phyloP scores from a whole-genome alignment of 2,888 invertebrate species.

The Cephalotes varians region DNA sequence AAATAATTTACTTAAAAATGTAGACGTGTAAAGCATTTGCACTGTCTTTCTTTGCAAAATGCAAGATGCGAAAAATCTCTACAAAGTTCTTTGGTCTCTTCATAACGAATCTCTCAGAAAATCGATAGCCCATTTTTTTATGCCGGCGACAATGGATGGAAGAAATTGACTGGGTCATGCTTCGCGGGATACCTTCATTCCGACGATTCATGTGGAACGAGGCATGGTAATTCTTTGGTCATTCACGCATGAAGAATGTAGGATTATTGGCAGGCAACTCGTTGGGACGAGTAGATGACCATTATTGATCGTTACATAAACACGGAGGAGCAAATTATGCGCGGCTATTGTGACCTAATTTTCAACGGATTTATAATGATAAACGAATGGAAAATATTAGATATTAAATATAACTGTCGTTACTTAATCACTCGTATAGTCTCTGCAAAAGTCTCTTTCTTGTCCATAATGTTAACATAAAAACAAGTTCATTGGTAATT shows the following conservation, averaged over 20 bases:
- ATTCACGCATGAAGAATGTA: constrained; percentile 57
- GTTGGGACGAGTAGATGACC: constrained; percentile 5
- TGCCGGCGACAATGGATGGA: constrained; percentile 16
- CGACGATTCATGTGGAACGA: constrained; percentile 51
- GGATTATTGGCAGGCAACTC: constrained; percentile 1
- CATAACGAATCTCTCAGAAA: constrained; percentile 8
- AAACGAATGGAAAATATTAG: neutral
- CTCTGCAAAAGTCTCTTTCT: too few species aligned
- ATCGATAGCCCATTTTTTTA: constrained; percentile 11
- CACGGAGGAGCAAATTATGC: constrained; percentile 12
- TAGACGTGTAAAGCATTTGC: too few species aligned
- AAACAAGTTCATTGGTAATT: too few species aligned
- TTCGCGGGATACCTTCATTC: constrained; percentile 43
- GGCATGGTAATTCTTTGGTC: constrained; percentile 53
- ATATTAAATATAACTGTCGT: too few species aligned
- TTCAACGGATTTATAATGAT: neutral
- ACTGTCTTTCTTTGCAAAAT: too few species aligned
- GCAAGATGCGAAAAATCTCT: too few species aligned
- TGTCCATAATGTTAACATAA: too few species aligned
- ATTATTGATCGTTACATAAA: constrained; percentile 18
- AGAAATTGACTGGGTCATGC: constrained; percentile 55
- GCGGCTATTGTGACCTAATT: constrained; percentile 10
- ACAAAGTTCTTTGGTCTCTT: too few species aligned
- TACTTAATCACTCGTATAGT: too few species aligned
- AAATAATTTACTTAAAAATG: too few species aligned